Base-by-base conservation (phyloP, 2,797 vertebrate species). In the Alfaro cultratus region DNA sequence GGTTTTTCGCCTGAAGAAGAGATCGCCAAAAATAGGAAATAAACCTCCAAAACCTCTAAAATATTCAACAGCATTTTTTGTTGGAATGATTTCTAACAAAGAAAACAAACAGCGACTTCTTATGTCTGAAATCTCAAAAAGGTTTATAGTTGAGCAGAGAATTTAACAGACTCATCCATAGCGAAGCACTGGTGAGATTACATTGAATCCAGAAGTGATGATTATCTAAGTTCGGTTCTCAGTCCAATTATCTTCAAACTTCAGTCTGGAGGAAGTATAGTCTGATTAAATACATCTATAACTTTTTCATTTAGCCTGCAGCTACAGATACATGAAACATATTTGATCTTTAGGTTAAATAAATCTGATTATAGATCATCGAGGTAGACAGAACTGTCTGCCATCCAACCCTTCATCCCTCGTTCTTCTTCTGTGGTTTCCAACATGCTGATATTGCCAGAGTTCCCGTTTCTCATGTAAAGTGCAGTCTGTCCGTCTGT, bases 201-300 rank as follows among this genome's bases (percentile, higher is more conserved):
- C 82, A 87, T 76, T 45, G 39, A 76, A 73, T 81, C 83, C 80
- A 80, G 49, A 49, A 60, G 21, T 36, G 79, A 53, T 5, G 10
- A 23, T 47, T 23, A 43, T 34, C 64, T 51, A 39, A 77, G 41
- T 76, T 29, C 34, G 51, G 15, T 67, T 87, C 10, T 6, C 11
- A 53, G 39, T 60, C 10, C 72, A 51, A 73, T 77, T 23, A 79
- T 87, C 15, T 55, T 74, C 73, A 8, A 34, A 39, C 73, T 72
- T 36, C n/a, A 31, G 49, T 82, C 76, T 79, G 60, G 79, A 47
- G 83, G 70, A 36, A 53, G 62, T 46, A 79, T 15, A 47, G 67
- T 82, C 80, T 80, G 45, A 92, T 93, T 86, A 92, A 92, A 94
- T 84, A 90, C 67, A 11, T 81, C n/a, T 83, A 78, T 29, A 55